Conservation (phyloP, 2,113 vertebrate species). For the Charadrius vociferus region DNA sequence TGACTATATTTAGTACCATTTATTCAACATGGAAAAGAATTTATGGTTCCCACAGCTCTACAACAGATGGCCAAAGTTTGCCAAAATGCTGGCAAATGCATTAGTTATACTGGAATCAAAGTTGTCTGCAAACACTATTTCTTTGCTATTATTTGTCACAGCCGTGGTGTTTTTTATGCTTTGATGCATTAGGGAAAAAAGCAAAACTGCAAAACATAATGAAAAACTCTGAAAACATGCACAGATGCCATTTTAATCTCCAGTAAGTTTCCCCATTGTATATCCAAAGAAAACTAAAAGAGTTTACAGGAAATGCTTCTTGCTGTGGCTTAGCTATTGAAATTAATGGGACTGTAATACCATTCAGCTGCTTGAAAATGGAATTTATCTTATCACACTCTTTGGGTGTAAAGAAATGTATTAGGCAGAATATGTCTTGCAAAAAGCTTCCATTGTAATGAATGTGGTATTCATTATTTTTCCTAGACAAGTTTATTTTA, state of each 20-base stretch:
- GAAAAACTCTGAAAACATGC: conserved; percentile 31
- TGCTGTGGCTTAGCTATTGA: neutral
- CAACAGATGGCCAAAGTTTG: conserved; percentile 15
- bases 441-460: neutral
- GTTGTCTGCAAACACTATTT: neutral
- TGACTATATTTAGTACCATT: neutral
- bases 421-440: neutral
- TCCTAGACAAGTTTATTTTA: conserved; percentile 38
- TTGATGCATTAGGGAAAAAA: neutral
- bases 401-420: conserved; percentile 11
- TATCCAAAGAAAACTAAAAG: neutral
- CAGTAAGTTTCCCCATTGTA: neutral
- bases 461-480: conserved; percentile 36
- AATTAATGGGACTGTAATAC: neutral
- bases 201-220: neutral
- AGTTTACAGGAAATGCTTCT: neutral
- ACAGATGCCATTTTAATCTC: neutral
- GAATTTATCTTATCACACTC: conserved; percentile 14
- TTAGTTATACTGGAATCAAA: conserved; percentile 15
- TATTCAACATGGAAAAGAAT: neutral
- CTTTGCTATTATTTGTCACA: neutral
- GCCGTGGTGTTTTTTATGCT: neutral
- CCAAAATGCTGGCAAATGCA: conserved; percentile 19
- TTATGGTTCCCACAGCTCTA: neutral
- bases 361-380: neutral